Evolutionary conservation across 2,113 vertebrate species (phyloP).

Genomic region (Callithrix jacchus): DNA sequence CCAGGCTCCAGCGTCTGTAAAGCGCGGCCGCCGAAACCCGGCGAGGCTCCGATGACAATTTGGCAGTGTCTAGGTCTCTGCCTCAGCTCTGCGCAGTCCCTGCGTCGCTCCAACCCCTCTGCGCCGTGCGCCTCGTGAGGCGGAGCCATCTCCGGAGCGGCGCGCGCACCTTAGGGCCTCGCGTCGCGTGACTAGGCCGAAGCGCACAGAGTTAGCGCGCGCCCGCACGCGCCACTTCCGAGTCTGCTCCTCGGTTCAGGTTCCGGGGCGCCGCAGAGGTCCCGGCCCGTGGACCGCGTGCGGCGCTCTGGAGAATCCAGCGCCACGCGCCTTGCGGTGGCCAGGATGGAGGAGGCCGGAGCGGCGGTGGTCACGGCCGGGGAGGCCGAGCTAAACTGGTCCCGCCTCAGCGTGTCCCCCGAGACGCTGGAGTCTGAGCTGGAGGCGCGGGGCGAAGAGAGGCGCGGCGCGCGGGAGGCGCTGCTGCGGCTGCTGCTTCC

Average conservation of each 20-base stretch:
- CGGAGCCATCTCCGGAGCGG: background rate
- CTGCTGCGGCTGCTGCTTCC: constrained; percentile 88
- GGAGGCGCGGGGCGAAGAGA: constrained; percentile 84
- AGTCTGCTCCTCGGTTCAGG: background rate
- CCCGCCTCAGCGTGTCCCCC: constrained; percentile 83
- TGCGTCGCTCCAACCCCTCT: background rate
- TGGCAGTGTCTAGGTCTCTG: rapidly evolving
- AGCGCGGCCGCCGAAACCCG: rapidly evolving
- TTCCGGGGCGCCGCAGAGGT: constrained; percentile 71
- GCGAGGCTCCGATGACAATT: rapidly evolving
- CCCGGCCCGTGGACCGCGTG: background rate
- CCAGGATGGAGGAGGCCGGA: constrained; percentile 60
- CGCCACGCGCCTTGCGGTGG: background rate
- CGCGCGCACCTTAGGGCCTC: background rate
- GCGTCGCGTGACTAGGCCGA: background rate
- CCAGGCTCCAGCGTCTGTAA: rapidly evolving
- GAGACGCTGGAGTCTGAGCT: constrained; percentile 80
- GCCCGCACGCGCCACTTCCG: background rate
- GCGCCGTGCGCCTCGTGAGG: background rate
- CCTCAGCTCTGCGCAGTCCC: background rate
- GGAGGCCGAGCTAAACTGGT: constrained; percentile 86
- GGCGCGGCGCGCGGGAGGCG: constrained; percentile 81
- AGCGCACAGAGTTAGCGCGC: background rate
- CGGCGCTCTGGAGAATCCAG: background rate
- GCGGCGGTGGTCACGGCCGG: background rate